Evolutionary conservation across 2,888 invertebrate genomes (phyloP).

Genomic region (Craniophora ligustri): DNA sequence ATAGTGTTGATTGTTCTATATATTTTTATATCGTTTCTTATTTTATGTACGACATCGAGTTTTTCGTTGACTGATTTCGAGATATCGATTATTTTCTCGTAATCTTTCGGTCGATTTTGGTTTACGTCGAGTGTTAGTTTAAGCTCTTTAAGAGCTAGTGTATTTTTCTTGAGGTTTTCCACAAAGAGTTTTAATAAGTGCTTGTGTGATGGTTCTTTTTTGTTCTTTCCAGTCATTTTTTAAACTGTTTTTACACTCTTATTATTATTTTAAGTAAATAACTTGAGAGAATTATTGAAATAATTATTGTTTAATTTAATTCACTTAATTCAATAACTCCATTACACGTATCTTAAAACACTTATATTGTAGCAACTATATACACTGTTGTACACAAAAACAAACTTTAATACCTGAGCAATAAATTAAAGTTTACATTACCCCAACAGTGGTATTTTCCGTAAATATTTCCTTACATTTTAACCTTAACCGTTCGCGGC

Average conservation of each 20-base stretch:
- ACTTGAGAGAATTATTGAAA: too few relatives aligned
- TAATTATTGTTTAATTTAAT: neutral
- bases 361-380: neutral
- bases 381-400: neutral
- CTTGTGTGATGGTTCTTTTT: slow-evolving; percentile 66
- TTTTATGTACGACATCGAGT: slow-evolving; percentile 79
- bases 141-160: slow-evolving; percentile 74
- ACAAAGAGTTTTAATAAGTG: slow-evolving; percentile 71
- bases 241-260: neutral
- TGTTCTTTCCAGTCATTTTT: slow-evolving; percentile 67
- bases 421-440: too few relatives aligned
- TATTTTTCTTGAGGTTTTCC: slow-evolving; percentile 76
- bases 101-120: slow-evolving; percentile 60
- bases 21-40: slow-evolving; percentile 84
- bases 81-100: slow-evolving; percentile 74
- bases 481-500: slow-evolving; percentile 24
- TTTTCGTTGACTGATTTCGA: slow-evolving; percentile 80
- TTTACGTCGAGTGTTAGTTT: slow-evolving; percentile 72
- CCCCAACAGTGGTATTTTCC: slow-evolving; percentile 5
- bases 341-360: neutral
- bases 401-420: too few relatives aligned
- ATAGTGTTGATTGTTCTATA: slow-evolving; percentile 83
- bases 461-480: slow-evolving; percentile 21
- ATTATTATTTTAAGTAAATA: neutral
- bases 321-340: neutral